Evolutionary conservation across 2,113 vertebrate genomes (phyloP), one percentile per base, ranked within the genome.

Genomic region (Mola mola): DNA sequence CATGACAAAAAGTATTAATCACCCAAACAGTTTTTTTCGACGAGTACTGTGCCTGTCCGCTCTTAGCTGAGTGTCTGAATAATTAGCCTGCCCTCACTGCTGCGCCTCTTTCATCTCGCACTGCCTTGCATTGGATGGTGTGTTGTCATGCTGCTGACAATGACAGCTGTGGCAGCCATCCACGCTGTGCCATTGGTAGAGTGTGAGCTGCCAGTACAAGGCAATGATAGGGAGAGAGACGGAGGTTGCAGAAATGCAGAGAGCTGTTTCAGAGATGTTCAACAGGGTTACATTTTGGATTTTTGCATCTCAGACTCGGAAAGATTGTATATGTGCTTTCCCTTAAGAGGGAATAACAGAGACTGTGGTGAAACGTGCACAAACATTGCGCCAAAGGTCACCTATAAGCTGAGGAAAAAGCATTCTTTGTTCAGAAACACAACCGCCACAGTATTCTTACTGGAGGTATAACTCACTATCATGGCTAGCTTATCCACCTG

Each of bases 21-120:
- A 86, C 68, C 68, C 49, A 75, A 87, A 83, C 65, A 72, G 71
- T 85, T 84, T 88, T 85, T 82, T 82, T n/a, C n/a, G 86, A 88
- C 85, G 78, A 49, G 34, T 77, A 59, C 55, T 75, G 52, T 78
- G 57, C 73, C 64, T 25, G 50, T 79, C 67, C 79, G 78, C 76
- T 88, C 61, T 82, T 79, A 73, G 63, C 49, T 57, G 67, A 57
- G 50, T 56, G 68, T 80, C 65, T 88, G 87, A 91, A 90, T 90
- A 91, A 91, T 90, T 75, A 86, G 79, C 71, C 81, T 66, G 66
- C 63, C 77, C 79, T 80, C 57, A 73, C 72, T 37, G 67, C 75
- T 69, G 68, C 49, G 78, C 66, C 44, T 82, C 70, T 75, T 85
- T 90, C 73, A 81, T 88, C 75, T 77, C 13, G 25, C 41, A 74